Percentiles rank a stretch among this genome's conserved stretches.
Conservation (phyloP, 2,113 vertebrate species). For the Phaetusa simplex region DNA sequence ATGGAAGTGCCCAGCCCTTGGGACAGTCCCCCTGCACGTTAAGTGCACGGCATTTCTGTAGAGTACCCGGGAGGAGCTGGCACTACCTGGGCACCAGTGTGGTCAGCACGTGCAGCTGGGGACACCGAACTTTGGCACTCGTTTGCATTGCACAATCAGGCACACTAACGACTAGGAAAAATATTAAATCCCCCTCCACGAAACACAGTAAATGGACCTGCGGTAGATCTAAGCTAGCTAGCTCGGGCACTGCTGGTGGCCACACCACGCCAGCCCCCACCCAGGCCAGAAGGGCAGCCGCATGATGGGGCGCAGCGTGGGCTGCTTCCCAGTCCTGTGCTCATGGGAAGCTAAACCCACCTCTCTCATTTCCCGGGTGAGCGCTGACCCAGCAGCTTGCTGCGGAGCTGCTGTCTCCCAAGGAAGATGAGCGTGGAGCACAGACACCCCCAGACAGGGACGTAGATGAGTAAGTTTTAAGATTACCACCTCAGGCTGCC, state of each 20-base stretch:
- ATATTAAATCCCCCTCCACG: fast-evolving
- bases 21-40: background rate
- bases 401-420: background rate
- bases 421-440: background rate
- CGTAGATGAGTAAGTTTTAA: fast-evolving
- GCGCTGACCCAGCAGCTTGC: background rate
- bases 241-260: background rate
- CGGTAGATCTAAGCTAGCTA: background rate
- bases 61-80: background rate
- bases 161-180: background rate
- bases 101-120: background rate
- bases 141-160: background rate
- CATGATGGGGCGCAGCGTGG: fast-evolving
- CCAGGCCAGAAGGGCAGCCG: background rate
- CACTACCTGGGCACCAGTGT: background rate
- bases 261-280: fast-evolving
- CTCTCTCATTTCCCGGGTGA: fast-evolving
- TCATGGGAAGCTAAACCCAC: background rate
- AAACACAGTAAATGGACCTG: background rate
- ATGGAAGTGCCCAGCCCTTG: too few species aligned
- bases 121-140: too few species aligned
- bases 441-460: background rate
- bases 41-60: fast-evolving
- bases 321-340: background rate
- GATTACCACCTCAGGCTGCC: too few species aligned